Conservation (phyloP, 2,113 vertebrate genomes). For the Crypturellus undulatus region DNA sequence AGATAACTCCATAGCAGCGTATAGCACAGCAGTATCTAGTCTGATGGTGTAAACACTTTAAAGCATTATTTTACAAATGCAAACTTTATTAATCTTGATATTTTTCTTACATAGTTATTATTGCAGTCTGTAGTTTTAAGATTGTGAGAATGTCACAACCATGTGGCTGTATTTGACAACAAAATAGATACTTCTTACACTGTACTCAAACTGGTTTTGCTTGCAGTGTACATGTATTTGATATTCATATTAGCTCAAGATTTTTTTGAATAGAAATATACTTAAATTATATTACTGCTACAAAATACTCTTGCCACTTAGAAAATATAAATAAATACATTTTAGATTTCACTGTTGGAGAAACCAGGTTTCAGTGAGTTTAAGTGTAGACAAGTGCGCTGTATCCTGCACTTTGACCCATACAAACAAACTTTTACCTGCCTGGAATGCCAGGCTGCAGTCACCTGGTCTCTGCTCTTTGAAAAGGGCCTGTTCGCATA, state of each 20-base stretch:
- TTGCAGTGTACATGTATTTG: not conserved
- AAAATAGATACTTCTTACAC: not conserved
- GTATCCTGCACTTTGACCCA: conserved; percentile 12
- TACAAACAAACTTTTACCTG: not conserved
- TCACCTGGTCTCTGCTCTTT: not conserved
- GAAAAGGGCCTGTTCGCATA: not conserved
- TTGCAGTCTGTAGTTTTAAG: not conserved
- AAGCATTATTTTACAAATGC: not conserved
- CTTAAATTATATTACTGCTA: not conserved
- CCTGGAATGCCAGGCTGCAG: not conserved
- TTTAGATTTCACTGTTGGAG: not conserved
- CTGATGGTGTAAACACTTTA: not conserved
- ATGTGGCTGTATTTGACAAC: not conserved
- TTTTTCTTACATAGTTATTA: not conserved
- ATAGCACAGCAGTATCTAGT: not conserved
- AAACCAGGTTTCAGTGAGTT: not conserved
- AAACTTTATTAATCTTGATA: no score
- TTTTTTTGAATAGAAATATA: not conserved
- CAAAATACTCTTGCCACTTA: not conserved
- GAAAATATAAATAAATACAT: not conserved
- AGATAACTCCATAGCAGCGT: not conserved
- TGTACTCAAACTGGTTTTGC: not conserved
- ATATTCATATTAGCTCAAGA: not conserved
- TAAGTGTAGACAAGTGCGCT: not conserved
- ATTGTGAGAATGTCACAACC: not conserved